Base-by-base conservation (phyloP, 2,797 vertebrate species). In the Fringilla coelebs region DNA sequence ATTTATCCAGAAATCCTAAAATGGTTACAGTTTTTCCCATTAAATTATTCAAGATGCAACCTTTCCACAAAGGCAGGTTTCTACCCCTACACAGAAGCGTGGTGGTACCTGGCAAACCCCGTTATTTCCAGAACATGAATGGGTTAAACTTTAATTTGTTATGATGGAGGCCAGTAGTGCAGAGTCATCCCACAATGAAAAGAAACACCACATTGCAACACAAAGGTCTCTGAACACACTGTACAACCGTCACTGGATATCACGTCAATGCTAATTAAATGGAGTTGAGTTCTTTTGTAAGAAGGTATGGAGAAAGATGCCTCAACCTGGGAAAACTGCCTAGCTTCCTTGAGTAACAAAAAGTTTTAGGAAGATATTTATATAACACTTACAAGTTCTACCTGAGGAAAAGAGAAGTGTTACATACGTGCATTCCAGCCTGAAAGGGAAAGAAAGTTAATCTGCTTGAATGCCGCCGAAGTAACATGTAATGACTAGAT, bases 251-350 rank as follows among this genome's bases (percentile, higher is more conserved):
- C 65, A 34, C 28, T 14, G 65, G 60, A 34, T 89, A 89, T 12
- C 85, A 94, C 71, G 34, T 95, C 95, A 96, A 86, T 88, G 71
- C 51, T 93, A 95, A 95, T 93, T 94, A 90, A 86, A 65, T 5
- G 76, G 26, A 84, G 31, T 63, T 87, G 75, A 89, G 32, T 16
- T 12, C 31, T 84, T 88, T 73, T 96, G 66, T 75, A 90, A 96
- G 85, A 88, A 67, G 40, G 31, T 51, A 60, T 70, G 88, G 38
- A 81, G 94, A 88, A 95, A 94, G 94, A 57, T 73, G 71, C 78
- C 83, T 94, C 80, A 76, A 13, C 91, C 90, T 93, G 85, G 83
- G 43, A 78, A 88, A 88, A 79, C 70, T 76, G 60, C 18, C 34
- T 2, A 6, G 10, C 58, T 90, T 93, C 84, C 82, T 90, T 81